Evolutionary conservation across 2,888 invertebrate species (phyloP).

Genomic region (Lasioglossum lativentre): DNA sequence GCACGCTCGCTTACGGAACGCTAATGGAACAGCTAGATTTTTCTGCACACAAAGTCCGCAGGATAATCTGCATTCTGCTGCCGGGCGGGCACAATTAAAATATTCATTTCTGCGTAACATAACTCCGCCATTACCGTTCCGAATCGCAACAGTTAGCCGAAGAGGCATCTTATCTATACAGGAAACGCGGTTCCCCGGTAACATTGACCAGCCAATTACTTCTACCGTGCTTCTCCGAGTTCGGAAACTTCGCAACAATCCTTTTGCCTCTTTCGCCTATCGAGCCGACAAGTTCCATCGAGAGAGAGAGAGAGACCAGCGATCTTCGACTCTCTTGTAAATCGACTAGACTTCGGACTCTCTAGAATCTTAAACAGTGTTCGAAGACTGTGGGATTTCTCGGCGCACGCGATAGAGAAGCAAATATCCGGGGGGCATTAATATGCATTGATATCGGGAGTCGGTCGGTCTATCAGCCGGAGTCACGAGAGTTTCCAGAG

Average conservation of each 20-base stretch:
- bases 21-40: neutral
- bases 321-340: neutral
- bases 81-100: neutral
- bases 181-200: neutral
- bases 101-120: constrained; percentile 2
- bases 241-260: neutral
- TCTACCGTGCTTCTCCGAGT: neutral
- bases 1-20: neutral
- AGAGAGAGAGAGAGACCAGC: neutral
- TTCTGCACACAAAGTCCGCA: neutral
- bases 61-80: neutral
- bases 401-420: constrained; percentile 52
- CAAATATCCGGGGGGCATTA: constrained; percentile 64
- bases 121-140: constrained; percentile 8
- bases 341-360: neutral
- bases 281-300: neutral
- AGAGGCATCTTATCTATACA: neutral
- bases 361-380: neutral
- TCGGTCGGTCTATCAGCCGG: constrained; percentile 34
- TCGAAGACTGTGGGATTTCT: constrained; percentile 10
- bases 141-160: neutral
- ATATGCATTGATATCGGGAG: constrained; percentile 58
- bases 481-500: constrained; percentile 44
- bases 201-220: neutral
- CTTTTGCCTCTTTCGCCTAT: constrained; percentile 3